Evolutionary conservation across 2,113 vertebrate genomes (phyloP).

Genomic region (Corydoras sp.): DNA sequence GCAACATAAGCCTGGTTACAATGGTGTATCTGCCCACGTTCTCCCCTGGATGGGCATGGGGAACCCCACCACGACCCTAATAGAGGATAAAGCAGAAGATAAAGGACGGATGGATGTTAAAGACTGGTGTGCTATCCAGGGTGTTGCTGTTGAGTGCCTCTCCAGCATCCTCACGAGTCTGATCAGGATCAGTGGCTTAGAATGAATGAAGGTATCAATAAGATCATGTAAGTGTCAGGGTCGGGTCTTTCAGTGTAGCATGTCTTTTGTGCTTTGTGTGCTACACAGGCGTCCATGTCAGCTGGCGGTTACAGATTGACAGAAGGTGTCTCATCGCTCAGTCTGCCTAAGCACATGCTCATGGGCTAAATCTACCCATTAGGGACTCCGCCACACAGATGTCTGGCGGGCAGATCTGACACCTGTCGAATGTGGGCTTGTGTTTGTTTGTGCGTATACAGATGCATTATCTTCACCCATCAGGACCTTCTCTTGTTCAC

Average conservation of each 20-base stretch:
- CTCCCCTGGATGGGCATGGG: too few relatives aligned
- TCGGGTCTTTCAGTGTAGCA: not conserved
- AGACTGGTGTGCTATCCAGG: too few relatives aligned
- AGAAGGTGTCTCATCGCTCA: conserved; percentile 46
- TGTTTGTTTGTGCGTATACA: conserved; percentile 1
- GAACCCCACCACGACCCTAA: too few relatives aligned
- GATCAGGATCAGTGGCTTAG: too few relatives aligned
- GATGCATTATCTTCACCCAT: conserved; percentile 29
- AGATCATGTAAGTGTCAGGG: not conserved
- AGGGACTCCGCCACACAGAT: conserved; percentile 38
- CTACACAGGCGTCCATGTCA: conserved; percentile 5
- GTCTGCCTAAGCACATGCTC: conserved; percentile 46
- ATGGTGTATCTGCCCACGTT: not conserved
- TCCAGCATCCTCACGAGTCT: too few relatives aligned
- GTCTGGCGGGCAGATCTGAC: conserved; percentile 34
- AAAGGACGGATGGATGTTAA: not conserved
- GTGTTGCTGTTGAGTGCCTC: too few relatives aligned
- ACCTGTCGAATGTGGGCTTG: conserved; percentile 18
- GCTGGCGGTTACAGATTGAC: conserved; percentile 32
- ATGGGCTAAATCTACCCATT: conserved; percentile 37
- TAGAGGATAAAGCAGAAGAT: too few relatives aligned
- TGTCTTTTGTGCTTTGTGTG: not conserved
- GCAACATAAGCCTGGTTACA: not conserved
- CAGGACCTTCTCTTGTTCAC: conserved; percentile 16
- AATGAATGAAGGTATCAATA: too few relatives aligned